Base-by-base conservation (phyloP, 2,113 vertebrate species). In the human region DNA sequence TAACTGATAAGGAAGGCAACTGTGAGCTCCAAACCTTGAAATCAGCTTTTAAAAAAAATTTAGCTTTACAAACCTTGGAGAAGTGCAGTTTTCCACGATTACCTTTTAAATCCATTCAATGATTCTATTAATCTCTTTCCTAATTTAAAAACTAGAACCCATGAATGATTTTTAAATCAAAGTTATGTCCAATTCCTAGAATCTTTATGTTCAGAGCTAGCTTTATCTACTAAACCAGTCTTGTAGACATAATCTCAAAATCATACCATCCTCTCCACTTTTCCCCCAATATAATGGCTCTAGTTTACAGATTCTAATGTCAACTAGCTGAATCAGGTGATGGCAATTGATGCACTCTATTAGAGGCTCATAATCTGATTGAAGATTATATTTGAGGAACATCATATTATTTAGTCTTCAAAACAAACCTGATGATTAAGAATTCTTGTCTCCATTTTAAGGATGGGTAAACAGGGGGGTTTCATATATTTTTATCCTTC, bases 1-100 rank as follows among this genome's bases (percentile, higher is more conserved):
- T 92, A 92, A 90, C 94, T 96, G 89, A 96, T 89, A 96, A 93
- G 61, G 45, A 94, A 95, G 94, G 75, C 83, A 97, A 75, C 18
- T 81, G 43, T 92, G 59, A 95, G 80, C 81, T 93, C 81, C 4
- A 48, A 97, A 93, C 43, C 78, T 93, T 97, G 57, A 95, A 94
- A 96, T 92, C 52, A 80, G 50, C 90, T 92, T 52, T 50, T 64
- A 96, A 95, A 76, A 76, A 84, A 64, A 95, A 92, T 61, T 87
- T 95, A 87, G 80, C 52, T 94, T 96, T 95, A 90, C 32, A 93
- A 90, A 72, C 18, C 79, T 92, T 75, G 38, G 14, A 89, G 81
- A 96, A 88, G 40, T 66, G 27, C 9, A 76, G 16, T 92, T 96
- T 96, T 95, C 59, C 66, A 97, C 57, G 88, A 96, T 87, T 94